Percentiles rank a stretch among this genome's conserved stretches.
These are phyloP conservation scores for Dissostichus mawsoni DNA, from an alignment of 2,113 vertebrate genomes.

Conservation along the genomic window DNA sequence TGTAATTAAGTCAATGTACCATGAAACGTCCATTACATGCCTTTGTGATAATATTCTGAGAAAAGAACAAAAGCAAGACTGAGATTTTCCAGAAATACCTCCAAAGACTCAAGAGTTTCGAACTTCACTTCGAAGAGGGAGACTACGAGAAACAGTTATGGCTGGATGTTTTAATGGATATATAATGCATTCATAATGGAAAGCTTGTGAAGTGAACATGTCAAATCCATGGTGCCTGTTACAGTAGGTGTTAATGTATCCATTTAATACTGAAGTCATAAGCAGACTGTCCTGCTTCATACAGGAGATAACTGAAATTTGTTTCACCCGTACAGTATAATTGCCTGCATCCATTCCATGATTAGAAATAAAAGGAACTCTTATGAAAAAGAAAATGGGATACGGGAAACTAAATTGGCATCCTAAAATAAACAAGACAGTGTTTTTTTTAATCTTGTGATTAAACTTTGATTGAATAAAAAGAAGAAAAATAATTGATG, in stretches of 20 bases:
- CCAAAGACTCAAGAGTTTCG: neutral
- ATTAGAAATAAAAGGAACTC: neutral
- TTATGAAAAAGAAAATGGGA: conserved; percentile 2
- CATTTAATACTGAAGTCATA: conserved; percentile 11
- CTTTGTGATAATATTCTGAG: conserved; percentile 35
- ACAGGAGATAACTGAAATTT: neutral
- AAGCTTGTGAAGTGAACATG: neutral
- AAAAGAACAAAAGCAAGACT: conserved; percentile 7
- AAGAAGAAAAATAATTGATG: conserved; percentile 35
- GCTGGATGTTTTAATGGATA: neutral
- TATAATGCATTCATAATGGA: neutral
- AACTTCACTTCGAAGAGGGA: neutral
- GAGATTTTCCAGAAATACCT: conserved; percentile 23
- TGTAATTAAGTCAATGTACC: conserved; percentile 51
- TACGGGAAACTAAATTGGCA: conserved; percentile 14
- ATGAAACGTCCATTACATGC: conserved; percentile 52
- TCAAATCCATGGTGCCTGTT: neutral
- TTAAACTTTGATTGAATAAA: conserved; percentile 67
- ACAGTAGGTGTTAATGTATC: conserved; percentile 10
- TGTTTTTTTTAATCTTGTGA: conserved; percentile 49
- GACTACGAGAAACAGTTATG: neutral
- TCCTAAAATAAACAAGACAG: conserved; percentile 28
- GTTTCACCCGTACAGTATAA: neutral
- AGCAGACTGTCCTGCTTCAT: neutral
- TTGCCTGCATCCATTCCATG: neutral